Evolutionary conservation across 2,113 vertebrate species (phyloP), one percentile per base, ranked within the genome.

Genomic region (Eurypyga helias): DNA sequence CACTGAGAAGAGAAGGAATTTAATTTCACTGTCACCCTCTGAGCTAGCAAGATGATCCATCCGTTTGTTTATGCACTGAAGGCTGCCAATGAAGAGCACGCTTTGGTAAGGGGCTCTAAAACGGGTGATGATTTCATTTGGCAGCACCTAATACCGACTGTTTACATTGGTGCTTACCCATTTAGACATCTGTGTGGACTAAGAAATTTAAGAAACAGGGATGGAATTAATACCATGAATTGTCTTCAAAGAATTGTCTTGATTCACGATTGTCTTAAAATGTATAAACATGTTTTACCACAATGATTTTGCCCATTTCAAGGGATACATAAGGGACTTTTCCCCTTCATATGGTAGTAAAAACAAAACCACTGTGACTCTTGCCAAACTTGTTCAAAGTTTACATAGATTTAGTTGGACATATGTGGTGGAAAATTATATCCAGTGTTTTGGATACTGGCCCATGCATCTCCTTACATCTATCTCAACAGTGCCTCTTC

Each of bases 221-320:
- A 76, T 86, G 54, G 94, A 93, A 97, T 96, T 90, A 93, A 84
- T 75, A 87, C 85, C 33, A 85, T 75, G 87, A 96, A 96, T 87
- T 92, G 89, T 87, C 95, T 97, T 97, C 89, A 97, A 97, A 96
- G 84, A 94, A 93, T 89, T 95, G 72, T 91, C 91, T 85, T 77
- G 88, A 94, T 91, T 97, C 92, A 79, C 60, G 91, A 93, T 90
- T 91, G 58, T 93, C 89, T 95, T 87, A 93, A 97, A 97, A 95
- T 51, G 96, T 23, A 97, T 93, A 97, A 95, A 89, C 62, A 87
- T 57, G 83, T 94, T 93, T 96, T 80, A 86, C 69, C 49, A 29
- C 77, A 90, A 89, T 76, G 91, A 97, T 97, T 97, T 88, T 95
- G 94, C 85, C 87, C 85, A 83, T 97, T 94, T 77, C 78, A 78